Base-by-base conservation (phyloP, 2,888 invertebrate species). In the Megalurothrips usitatus region DNA sequence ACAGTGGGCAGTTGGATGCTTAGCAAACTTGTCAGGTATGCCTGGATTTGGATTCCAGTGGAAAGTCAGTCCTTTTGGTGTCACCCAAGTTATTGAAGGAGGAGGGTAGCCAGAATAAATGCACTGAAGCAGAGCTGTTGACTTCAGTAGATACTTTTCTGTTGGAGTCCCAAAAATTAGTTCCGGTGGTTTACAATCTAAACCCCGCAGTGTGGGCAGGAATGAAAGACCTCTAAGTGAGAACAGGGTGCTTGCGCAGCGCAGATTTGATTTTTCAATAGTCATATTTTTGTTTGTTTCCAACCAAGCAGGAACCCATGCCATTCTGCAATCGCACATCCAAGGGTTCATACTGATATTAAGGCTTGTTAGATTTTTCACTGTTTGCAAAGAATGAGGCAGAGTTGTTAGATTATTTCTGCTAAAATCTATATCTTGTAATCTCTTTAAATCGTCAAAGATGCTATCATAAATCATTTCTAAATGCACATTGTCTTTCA, bases 321-420 rank as follows among this genome's bases (percentile, higher is more conserved):
- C 91, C 91, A 95, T 93, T 80, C 94, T 91, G 85, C 96, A 96
- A 87, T 96, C 95, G 88, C 96, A 96, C 26, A 92, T 91, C 93
- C 94, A 95, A 48, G 92, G 92, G 86, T 96, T 96, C 81, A 91
- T 91, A 58, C 91, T 89, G 83, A 96, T 90, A 84, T 91, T 90
- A 48, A 96, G 87, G 83, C 91, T 90, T 84, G 90, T 88, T 81
- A 96, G 87, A 79, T 90, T 87, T 11, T 90, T 88, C 81, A 96
- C 88, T 84, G 91, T 89, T 81, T 91, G 90, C 81, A 96, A 86
- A 23, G 93, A 92, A 81, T 90, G 89, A 43, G 95, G 95, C 84
- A 96, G 87, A 85, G 91, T 92, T 58, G 91, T 91, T 84, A 95
- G 87, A 80, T 90, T 90, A 87, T 95, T 95, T 82, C 91, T 90